A percentile compares a stretch with the other conserved stretches of the same genome.
These are phyloP conservation scores for Harpalus rubripes DNA, from an alignment of 2,888 invertebrate species.

Conservation along the genomic window DNA sequence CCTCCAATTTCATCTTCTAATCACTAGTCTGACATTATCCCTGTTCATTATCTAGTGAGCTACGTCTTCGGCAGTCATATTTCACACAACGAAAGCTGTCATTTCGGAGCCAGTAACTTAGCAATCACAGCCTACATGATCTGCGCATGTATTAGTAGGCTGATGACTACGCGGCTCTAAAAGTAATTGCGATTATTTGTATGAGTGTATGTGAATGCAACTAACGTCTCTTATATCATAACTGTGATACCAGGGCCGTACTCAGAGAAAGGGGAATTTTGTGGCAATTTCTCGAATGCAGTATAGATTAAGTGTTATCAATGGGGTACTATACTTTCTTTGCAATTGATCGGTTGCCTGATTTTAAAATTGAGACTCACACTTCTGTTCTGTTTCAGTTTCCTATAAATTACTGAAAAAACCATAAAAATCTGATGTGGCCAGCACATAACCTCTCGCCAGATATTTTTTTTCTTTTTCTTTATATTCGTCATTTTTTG, in stretches of 20 bases:
- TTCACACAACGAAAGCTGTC: constrained; percentile 56
- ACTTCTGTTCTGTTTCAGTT: no score
- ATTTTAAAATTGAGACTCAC: no score
- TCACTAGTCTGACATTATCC: constrained; percentile 49
- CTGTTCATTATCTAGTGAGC: constrained; percentile 43
- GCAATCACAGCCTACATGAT: constrained; percentile 42
- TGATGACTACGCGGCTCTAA: neutral
- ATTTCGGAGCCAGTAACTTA: constrained; percentile 37
- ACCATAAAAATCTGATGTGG: no score
- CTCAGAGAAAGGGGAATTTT: neutral
- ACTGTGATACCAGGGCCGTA: constrained; percentile 13
- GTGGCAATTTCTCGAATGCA: neutral
- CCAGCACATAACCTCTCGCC: no score
- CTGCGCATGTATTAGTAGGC: constrained; percentile 41
- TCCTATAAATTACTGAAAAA: no score
- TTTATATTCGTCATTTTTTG: no score
- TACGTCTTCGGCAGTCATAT: constrained; percentile 35
- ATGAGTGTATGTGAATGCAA: constrained; percentile 51
- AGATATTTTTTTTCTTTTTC: no score
- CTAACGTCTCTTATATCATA: constrained; percentile 61
- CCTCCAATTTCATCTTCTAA: constrained; percentile 13
- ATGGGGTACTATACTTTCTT: no score
- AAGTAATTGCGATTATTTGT: constrained; percentile 51
- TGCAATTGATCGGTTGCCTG: no score
- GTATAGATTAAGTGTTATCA: neutral